phyloP scores from a whole-genome alignment of 2,888 invertebrate species.

The Coelopa pilipes region DNA sequence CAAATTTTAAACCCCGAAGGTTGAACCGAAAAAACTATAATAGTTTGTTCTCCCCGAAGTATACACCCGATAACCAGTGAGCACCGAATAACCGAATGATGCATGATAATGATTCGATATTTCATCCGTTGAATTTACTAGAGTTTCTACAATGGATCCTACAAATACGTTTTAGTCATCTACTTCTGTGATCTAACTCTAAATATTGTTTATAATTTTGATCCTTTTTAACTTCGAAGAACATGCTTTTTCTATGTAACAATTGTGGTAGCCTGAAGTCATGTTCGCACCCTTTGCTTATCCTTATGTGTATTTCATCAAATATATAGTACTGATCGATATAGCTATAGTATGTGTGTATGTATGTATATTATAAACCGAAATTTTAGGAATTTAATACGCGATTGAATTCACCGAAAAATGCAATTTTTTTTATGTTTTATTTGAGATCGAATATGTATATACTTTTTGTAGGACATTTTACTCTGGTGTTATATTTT shows the following conservation, averaged over 20 bases:
- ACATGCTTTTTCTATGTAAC: not conserved
- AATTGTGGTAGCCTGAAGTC: not conserved
- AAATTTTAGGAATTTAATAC: not conserved
- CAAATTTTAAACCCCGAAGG: too few species aligned
- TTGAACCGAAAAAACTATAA: too few species aligned
- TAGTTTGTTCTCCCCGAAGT: too few species aligned
- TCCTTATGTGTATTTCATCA: not conserved
- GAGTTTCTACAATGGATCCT: too few species aligned
- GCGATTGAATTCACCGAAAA: not conserved
- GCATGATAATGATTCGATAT: too few species aligned
- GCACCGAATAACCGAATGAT: too few species aligned
- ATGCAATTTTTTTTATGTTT: conserved; percentile 3
- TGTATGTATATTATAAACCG: not conserved
- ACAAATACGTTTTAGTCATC: too few species aligned
- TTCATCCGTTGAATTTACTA: too few species aligned
- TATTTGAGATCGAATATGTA: conserved; percentile 8
- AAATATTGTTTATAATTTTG: too few species aligned
- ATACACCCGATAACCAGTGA: too few species aligned
- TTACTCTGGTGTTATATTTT: not conserved
- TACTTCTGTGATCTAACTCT: too few species aligned
- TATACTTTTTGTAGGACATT: conserved; percentile 1
- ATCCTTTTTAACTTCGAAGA: not conserved
- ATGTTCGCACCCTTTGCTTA: not conserved
- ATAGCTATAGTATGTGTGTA: not conserved
- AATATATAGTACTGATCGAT: not conserved